phyloP scores from a whole-genome alignment of 2,113 vertebrate species.

The Odocoileus hemionus region DNA sequence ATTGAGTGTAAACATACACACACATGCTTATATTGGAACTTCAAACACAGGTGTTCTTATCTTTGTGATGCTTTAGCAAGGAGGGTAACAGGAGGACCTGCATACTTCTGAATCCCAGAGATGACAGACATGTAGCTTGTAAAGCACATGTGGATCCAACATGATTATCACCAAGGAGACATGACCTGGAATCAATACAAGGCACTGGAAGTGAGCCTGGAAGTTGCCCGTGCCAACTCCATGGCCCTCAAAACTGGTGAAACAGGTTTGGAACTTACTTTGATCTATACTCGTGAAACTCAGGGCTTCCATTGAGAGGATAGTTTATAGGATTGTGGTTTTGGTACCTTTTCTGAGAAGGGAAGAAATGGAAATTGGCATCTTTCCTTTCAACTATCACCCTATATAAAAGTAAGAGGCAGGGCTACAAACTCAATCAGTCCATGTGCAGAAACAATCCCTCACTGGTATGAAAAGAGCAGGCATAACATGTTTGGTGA shows the following conservation, averaged over 20 bases:
- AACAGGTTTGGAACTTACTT: constrained; percentile 60
- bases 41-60: background rate
- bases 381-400: background rate
- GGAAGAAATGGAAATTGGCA: background rate
- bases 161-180: constrained; percentile 45
- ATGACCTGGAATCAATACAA: background rate
- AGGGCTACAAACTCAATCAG: background rate
- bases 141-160: background rate
- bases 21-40: background rate
- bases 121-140: background rate
- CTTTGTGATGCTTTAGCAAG: background rate
- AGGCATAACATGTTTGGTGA: background rate
- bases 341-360: constrained; percentile 21
- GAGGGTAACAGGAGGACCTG: background rate
- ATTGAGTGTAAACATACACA: background rate
- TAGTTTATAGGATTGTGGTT: background rate
- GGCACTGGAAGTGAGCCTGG: constrained; percentile 11
- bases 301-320: background rate
- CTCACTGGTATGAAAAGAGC: background rate
- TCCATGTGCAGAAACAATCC: background rate
- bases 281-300: constrained; percentile 28
- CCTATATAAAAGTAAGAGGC: background rate
- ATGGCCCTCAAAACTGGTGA: constrained; percentile 56
- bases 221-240: background rate
- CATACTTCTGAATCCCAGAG: background rate